Evolutionary conservation across 2,888 invertebrate genomes (phyloP).

Genomic region (Drymonia ruficornis): DNA sequence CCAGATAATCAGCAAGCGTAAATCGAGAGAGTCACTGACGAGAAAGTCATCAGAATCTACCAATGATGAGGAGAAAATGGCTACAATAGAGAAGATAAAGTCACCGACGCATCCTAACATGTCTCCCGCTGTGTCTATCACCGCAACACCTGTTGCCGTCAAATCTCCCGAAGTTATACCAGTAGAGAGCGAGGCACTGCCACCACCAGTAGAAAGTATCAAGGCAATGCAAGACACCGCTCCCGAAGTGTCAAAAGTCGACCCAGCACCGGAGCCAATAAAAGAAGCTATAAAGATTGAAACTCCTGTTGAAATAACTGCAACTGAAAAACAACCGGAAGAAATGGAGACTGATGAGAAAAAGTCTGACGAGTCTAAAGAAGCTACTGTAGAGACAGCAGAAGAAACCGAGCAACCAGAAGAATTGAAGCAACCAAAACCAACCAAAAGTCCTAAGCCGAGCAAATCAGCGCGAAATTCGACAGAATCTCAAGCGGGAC

Average conservation of each 20-base stretch:
- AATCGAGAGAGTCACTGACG: slow-evolving; percentile 63
- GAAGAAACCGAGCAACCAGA: slow-evolving; percentile 26
- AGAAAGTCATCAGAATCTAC: slow-evolving; percentile 68
- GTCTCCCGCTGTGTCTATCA: slow-evolving; percentile 55
- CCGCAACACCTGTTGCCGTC: slow-evolving; percentile 53
- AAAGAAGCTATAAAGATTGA: slow-evolving; percentile 7
- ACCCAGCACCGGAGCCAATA: slow-evolving; percentile 12
- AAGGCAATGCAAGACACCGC: slow-evolving; percentile 58
- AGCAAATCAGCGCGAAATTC: slow-evolving; percentile 37
- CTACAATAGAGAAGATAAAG: slow-evolving; percentile 66
- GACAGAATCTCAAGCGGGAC: slow-evolving; percentile 56
- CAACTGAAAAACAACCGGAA: slow-evolving; percentile 15
- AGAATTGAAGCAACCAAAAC: slow-evolving; percentile 38
- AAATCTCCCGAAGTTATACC: slow-evolving; percentile 21
- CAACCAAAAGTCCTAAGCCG: slow-evolving; percentile 31
- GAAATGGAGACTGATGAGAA: slow-evolving; percentile 20
- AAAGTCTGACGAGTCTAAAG: slow-evolving; percentile 24
- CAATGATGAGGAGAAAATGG: slow-evolving; percentile 65
- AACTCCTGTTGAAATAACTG: slow-evolving; percentile 2
- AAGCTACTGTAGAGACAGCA: slow-evolving; percentile 31
- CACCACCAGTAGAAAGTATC: slow-evolving; percentile 62
- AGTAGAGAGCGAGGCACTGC: slow-evolving; percentile 59
- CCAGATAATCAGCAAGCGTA: slow-evolving; percentile 60
- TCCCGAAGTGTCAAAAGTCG: slow-evolving; percentile 50
- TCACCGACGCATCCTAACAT: slow-evolving; percentile 58